These are phyloP conservation scores for Xiphophorus hellerii DNA, from an alignment of 2,113 vertebrate genomes.

Conservation along the genomic window DNA sequence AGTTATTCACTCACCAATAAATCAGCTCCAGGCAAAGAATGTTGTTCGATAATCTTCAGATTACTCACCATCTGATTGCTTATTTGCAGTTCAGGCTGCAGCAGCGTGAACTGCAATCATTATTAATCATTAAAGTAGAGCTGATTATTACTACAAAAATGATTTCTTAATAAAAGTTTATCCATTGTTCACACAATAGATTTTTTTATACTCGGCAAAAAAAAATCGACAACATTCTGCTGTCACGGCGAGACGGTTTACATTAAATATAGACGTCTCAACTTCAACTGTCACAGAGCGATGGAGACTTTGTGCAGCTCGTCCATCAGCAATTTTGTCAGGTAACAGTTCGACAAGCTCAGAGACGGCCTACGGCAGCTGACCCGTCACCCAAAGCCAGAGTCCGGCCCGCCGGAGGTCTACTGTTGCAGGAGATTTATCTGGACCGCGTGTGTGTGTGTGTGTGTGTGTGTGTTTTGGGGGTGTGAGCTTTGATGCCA, in stretches of 20 bases:
- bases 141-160: no score
- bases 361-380: constrained; percentile 70
- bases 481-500: constrained; percentile 63
- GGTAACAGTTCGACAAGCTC: constrained; percentile 41
- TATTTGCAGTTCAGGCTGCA: no score
- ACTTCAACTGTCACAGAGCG: not conserved
- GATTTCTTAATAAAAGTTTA: not conserved
- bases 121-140: no score
- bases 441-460: constrained; percentile 56
- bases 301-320: constrained; percentile 41
- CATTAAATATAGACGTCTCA: not conserved
- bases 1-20: no score
- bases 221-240: not conserved
- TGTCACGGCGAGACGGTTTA: not conserved
- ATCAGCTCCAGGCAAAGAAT: no score
- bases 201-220: not conserved
- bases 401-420: constrained; percentile 53
- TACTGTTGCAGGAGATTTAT: constrained; percentile 72
- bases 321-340: constrained; percentile 37
- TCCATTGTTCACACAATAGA: not conserved
- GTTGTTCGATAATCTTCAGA: no score
- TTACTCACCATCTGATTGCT: no score
- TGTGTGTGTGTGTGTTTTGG: constrained; percentile 51
- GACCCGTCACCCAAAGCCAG: constrained; percentile 49
- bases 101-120: no score